These are phyloP conservation scores for Athene noctua DNA, from an alignment of 2,113 vertebrate genomes.

Conservation along the genomic window DNA sequence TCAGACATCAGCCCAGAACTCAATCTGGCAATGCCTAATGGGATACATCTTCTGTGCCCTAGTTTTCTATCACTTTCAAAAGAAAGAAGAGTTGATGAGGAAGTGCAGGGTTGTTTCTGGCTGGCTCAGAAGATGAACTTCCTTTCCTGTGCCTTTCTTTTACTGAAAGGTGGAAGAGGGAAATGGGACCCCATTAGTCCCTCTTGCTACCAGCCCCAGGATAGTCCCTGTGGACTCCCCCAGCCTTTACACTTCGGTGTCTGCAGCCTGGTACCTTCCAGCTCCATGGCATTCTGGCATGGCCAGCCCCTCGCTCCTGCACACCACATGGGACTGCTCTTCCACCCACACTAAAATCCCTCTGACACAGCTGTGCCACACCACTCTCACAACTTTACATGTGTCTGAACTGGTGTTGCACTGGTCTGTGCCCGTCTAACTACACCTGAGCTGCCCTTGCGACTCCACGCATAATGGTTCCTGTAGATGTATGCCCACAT, in stretches of 20 bases:
- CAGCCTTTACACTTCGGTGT: background rate
- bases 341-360: too few species aligned
- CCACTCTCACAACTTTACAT: background rate
- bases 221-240: background rate
- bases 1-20: background rate
- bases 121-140: background rate
- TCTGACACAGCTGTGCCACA: rapidly evolving
- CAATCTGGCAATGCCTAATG: background rate
- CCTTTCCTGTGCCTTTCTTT: background rate
- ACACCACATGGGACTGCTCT: background rate
- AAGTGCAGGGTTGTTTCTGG: background rate
- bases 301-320: background rate
- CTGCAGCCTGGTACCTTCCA: background rate
- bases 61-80: background rate
- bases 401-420: background rate
- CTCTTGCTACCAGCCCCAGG: background rate
- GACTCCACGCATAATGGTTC: rapidly evolving
- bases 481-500: background rate
- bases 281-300: background rate
- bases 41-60: background rate
- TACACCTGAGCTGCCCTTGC: too few species aligned
- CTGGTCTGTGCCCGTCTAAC: background rate
- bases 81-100: background rate
- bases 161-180: background rate
- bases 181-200: background rate